These are phyloP conservation scores for Crypturellus undulatus DNA, from an alignment of 2,113 vertebrate species.

Conservation along the genomic window DNA sequence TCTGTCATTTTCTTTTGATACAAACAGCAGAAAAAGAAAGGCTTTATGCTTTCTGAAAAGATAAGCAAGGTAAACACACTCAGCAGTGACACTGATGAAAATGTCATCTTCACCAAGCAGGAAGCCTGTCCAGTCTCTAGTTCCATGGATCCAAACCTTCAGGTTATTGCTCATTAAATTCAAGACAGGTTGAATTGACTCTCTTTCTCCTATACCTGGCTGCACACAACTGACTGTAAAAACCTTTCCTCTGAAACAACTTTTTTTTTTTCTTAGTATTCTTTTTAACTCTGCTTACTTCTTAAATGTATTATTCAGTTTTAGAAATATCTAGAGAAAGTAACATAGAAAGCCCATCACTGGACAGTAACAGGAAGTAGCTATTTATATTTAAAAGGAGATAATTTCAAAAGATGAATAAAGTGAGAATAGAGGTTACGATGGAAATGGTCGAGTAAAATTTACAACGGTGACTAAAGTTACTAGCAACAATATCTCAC, in stretches of 20 bases:
- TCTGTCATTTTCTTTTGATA: neutral
- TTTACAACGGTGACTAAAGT: neutral
- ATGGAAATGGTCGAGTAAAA: neutral
- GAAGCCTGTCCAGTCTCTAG: neutral
- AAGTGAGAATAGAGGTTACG: neutral
- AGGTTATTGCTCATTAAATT: neutral
- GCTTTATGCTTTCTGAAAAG: too few species aligned
- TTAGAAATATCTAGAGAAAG: slow-evolving; percentile 29
- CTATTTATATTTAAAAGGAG: neutral
- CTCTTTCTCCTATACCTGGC: neutral
- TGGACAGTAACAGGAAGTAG: neutral
- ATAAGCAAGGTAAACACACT: neutral
- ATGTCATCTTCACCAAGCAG: neutral
- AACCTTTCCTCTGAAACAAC: neutral
- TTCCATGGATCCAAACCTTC: neutral
- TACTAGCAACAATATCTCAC: neutral
- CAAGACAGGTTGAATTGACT: neutral
- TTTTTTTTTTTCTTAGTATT: neutral
- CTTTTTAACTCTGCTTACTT: slow-evolving; percentile 4
- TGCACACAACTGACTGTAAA: neutral
- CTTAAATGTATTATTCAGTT: neutral
- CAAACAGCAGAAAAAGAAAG: neutral
- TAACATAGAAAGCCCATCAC: neutral
- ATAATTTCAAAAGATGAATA: neutral
- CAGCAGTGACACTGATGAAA: neutral